phyloP scores from a whole-genome alignment of 2,888 invertebrate species.

The Sacculina carcini region DNA sequence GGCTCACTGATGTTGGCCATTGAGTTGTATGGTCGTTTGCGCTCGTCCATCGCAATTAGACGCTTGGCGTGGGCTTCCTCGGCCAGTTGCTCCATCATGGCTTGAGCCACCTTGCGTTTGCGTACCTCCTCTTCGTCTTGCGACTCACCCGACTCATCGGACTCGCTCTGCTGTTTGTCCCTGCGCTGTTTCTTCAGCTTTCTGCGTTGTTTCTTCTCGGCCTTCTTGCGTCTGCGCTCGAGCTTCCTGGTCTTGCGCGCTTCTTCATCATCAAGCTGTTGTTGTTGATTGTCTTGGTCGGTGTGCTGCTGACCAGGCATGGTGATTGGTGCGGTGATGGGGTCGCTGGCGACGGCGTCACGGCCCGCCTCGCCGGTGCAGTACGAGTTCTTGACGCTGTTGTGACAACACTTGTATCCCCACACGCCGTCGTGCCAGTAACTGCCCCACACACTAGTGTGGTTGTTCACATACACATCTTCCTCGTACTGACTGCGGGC shows the following conservation, averaged over 20 bases:
- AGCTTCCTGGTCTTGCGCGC: conserved; percentile 16
- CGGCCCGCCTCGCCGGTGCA: conserved; percentile 50
- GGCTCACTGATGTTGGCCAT: conserved; percentile 55
- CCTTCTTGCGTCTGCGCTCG: conserved; percentile 14
- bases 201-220: conserved; percentile 9
- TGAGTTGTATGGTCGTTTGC: conserved; percentile 79
- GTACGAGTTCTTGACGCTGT: conserved; percentile 59
- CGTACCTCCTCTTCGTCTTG: conserved; percentile 12
- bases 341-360: conserved; percentile 15
- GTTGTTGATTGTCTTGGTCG: conserved; percentile 10
- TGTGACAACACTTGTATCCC: conserved; percentile 92
- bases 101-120: conserved; percentile 14
- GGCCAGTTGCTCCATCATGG: conserved; percentile 13
- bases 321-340: conserved; percentile 7
- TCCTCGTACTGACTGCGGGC: conserved; percentile 77
- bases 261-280: conserved; percentile 16
- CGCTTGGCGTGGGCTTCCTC: conserved; percentile 29
- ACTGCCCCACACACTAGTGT: conserved; percentile 84
- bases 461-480: conserved; percentile 72
- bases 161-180: conserved; percentile 26
- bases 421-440: conserved; percentile 76
- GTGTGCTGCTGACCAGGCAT: conserved; percentile 11
- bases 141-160: conserved; percentile 10
- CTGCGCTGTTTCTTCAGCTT: conserved; percentile 19
- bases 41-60: conserved; percentile 47